Evolutionary conservation across 1,140 invertebrate species (phyloP).

Genomic region (Atta texana): DNA sequence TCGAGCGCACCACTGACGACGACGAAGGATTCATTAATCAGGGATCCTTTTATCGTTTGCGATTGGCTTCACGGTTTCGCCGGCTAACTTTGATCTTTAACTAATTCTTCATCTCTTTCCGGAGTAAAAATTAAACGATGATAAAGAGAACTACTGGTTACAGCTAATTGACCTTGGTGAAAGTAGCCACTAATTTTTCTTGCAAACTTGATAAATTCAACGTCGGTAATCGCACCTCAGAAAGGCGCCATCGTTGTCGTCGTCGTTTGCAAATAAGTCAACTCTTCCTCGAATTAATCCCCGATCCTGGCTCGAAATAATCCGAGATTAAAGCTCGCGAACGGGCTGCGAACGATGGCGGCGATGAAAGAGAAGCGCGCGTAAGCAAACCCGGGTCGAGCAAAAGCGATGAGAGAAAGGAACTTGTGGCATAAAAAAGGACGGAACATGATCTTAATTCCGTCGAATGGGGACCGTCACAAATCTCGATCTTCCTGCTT

Average conservation of each 20-base stretch:
- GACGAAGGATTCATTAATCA: slow-evolving; percentile 10
- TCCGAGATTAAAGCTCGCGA: slow-evolving; percentile 84
- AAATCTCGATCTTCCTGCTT: slow-evolving; percentile 83
- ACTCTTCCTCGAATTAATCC: slow-evolving; percentile 81
- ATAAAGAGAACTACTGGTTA: neutral
- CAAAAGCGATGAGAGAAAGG: slow-evolving; percentile 37
- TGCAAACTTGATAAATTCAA: slow-evolving; percentile 20
- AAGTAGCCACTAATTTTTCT: slow-evolving; percentile 37
- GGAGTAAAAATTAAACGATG: neutral
- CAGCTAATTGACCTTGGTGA: slow-evolving; percentile 21
- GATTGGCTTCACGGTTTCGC: neutral
- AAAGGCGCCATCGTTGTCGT: slow-evolving; percentile 4
- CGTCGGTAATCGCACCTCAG: neutral
- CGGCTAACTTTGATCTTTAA: slow-evolving; percentile 25
- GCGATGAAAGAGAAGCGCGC: slow-evolving; percentile 53
- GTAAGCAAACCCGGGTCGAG: neutral
- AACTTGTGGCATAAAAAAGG: slow-evolving; percentile 30
- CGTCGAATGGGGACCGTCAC: slow-evolving; percentile 75
- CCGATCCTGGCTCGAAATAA: slow-evolving; percentile 84
- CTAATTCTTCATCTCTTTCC: slow-evolving; percentile 17
- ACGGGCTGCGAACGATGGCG: slow-evolving; percentile 62
- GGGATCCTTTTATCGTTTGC: neutral
- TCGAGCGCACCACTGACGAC: neutral
- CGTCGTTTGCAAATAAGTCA: slow-evolving; percentile 68
- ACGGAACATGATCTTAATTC: slow-evolving; percentile 82